phyloP scores from a whole-genome alignment of 2,888 invertebrate species.

The Xestia rhomboidea region DNA sequence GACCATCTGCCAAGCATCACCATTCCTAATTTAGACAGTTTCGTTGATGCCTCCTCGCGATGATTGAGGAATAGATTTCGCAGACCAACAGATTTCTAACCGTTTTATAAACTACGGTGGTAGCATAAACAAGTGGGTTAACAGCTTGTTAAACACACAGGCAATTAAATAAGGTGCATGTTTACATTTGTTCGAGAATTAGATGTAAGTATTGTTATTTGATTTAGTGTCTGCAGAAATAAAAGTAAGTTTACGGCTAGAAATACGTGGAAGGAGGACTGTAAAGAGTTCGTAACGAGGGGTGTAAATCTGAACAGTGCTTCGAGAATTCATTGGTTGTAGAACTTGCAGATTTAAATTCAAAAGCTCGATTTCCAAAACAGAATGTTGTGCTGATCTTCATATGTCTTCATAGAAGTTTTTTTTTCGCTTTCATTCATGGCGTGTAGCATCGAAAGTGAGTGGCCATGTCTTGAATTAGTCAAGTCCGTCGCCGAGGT shows the following conservation, averaged over 20 bases:
- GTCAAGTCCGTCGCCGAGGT: constrained; percentile 44
- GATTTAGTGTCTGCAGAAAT: constrained; percentile 49
- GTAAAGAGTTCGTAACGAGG: constrained; percentile 48
- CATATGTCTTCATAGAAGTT: neutral
- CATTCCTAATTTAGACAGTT: constrained; percentile 57
- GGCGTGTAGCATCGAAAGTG: neutral
- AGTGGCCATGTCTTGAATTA: constrained; percentile 18
- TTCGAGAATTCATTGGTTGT: constrained; percentile 24
- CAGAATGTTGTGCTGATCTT: constrained; percentile 5
- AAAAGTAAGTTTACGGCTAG: constrained; percentile 54
- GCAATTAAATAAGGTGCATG: constrained; percentile 65
- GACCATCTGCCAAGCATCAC: constrained; percentile 53
- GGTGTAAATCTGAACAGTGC: constrained; percentile 36
- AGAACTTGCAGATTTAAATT: constrained; percentile 15
- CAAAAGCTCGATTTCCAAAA: constrained; percentile 7
- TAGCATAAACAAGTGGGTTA: constrained; percentile 64
- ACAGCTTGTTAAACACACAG: constrained; percentile 63
- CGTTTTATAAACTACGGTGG: constrained; percentile 54
- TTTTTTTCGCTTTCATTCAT: constrained; percentile 24
- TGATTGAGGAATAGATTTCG: constrained; percentile 56
- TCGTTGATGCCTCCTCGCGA: constrained; percentile 40
- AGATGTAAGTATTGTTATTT: constrained; percentile 59
- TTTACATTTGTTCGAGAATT: constrained; percentile 57
- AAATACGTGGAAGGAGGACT: constrained; percentile 38
- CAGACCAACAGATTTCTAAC: constrained; percentile 45